Percentiles rank a stretch among this genome's conserved stretches.
These are phyloP conservation scores for Chymomyza fuscimana DNA, from an alignment of 2,888 invertebrate species.

Conservation along the genomic window DNA sequence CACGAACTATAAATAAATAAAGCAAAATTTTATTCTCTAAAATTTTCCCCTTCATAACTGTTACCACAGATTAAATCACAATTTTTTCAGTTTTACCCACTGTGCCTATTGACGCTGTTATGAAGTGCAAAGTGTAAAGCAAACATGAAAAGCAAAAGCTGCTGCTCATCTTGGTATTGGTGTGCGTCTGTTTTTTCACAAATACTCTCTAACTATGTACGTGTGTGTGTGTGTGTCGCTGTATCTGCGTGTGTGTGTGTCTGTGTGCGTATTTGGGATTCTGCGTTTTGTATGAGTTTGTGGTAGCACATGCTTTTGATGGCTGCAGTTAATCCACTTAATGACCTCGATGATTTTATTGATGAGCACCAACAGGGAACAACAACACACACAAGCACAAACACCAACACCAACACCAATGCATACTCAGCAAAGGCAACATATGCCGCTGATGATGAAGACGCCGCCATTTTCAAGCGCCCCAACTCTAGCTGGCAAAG, in stretches of 20 bases:
- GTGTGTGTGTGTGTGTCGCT: not conserved
- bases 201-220: not conserved
- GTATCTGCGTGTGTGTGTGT: conserved; percentile 2
- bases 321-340: conserved; percentile 79
- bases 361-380: conserved; percentile 75
- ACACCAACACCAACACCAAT: not conserved
- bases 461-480: conserved; percentile 29
- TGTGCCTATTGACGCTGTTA: conserved; percentile 54
- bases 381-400: conserved; percentile 27
- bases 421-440: conserved; percentile 35
- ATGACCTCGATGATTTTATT: conserved; percentile 80
- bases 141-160: conserved; percentile 46
- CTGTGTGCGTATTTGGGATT: conserved; percentile 62
- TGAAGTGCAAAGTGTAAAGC: conserved; percentile 73
- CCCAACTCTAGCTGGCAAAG: not conserved
- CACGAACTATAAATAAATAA: too few species aligned
- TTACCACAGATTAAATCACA: not conserved
- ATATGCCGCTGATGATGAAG: conserved; percentile 74
- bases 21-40: too few species aligned
- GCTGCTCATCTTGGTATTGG: conserved; percentile 5
- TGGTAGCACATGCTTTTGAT: conserved; percentile 78
- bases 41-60: too few species aligned
- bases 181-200: conserved; percentile 5
- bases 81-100: conserved; percentile 12
- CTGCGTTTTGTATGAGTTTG: conserved; percentile 53